Percentiles rank a stretch among this genome's conserved stretches.
These are phyloP conservation scores for Thomomys bottae DNA, from an alignment of 2,113 vertebrate genomes.

Conservation along the genomic window DNA sequence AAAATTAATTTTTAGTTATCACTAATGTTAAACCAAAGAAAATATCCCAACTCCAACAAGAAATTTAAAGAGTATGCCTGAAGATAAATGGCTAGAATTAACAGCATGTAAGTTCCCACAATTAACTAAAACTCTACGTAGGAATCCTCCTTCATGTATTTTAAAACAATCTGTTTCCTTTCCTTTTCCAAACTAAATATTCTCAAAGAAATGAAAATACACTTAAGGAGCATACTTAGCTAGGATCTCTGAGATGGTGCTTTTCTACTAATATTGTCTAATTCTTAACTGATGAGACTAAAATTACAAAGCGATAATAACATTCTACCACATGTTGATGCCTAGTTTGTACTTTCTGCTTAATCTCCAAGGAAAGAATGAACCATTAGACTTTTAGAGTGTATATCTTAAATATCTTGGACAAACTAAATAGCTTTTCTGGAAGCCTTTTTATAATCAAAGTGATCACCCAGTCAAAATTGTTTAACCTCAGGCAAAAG, in stretches of 20 bases:
- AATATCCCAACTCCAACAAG: slow-evolving; percentile 70
- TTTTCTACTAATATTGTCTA: slow-evolving; percentile 45
- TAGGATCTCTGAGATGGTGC: slow-evolving; percentile 17
- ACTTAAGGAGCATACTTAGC: slow-evolving; percentile 51
- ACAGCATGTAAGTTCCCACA: slow-evolving; percentile 71
- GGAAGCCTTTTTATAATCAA: neutral
- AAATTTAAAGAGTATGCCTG: slow-evolving; percentile 70
- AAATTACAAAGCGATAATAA: slow-evolving; percentile 42
- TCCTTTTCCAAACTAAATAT: slow-evolving; percentile 74
- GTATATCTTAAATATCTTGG: neutral
- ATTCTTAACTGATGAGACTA: slow-evolving; percentile 6
- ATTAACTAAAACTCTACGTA: slow-evolving; percentile 67
- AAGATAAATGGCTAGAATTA: slow-evolving; percentile 67
- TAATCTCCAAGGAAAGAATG: slow-evolving; percentile 20
- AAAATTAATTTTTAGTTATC: slow-evolving; percentile 77
- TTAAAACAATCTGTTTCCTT: slow-evolving; percentile 63
- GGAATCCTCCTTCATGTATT: slow-evolving; percentile 64
- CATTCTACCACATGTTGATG: neutral
- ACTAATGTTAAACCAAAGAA: slow-evolving; percentile 78
- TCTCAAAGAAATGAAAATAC: slow-evolving; percentile 67
- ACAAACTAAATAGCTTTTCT: neutral
- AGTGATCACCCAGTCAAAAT: neutral
- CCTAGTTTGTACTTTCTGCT: neutral
- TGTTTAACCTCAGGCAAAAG: neutral
- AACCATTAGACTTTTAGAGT: neutral